phyloP scores from a whole-genome alignment of 2,888 invertebrate species.

The Sturmia bella region DNA sequence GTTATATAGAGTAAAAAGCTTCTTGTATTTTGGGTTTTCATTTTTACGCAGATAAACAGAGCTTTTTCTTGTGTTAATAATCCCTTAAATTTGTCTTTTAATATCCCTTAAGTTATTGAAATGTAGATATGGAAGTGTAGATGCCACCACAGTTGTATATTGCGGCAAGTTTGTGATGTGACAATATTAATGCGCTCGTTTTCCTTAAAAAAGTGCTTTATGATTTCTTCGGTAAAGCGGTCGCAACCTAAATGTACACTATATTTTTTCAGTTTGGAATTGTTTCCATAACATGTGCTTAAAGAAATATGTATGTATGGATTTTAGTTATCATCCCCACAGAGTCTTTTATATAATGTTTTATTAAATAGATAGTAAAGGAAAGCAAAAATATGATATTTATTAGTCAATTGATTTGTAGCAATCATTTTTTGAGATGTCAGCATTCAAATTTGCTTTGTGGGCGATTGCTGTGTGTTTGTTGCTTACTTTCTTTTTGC shows the following conservation, averaged over 20 bases:
- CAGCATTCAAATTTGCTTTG: too few species aligned
- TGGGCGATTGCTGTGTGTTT: too few species aligned
- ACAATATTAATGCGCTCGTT: conserved; percentile 43
- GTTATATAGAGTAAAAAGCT: conserved; percentile 32
- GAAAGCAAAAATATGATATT: too few species aligned
- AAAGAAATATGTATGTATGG: too few species aligned
- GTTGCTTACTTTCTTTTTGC: too few species aligned
- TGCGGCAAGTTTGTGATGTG: conserved; percentile 33
- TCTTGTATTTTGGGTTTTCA: not conserved
- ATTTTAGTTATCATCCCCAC: too few species aligned
- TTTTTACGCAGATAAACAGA: not conserved
- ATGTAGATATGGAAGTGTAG: not conserved
- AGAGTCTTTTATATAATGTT: too few species aligned
- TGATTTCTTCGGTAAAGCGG: conserved; percentile 58
- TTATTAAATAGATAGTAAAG: too few species aligned
- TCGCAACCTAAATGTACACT: conserved; percentile 52
- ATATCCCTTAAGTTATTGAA: conserved; percentile 23
- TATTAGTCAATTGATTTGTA: too few species aligned
- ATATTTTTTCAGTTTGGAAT: not conserved
- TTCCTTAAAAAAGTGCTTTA: conserved; percentile 36
- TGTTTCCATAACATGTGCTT: not conserved
- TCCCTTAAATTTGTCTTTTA: conserved; percentile 35
- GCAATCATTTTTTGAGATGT: too few species aligned
- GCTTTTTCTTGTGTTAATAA: conserved; percentile 28
- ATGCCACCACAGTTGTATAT: not conserved